Evolutionary conservation across 2,888 invertebrate species (phyloP).

Genomic region (Cephus nigrinus): DNA sequence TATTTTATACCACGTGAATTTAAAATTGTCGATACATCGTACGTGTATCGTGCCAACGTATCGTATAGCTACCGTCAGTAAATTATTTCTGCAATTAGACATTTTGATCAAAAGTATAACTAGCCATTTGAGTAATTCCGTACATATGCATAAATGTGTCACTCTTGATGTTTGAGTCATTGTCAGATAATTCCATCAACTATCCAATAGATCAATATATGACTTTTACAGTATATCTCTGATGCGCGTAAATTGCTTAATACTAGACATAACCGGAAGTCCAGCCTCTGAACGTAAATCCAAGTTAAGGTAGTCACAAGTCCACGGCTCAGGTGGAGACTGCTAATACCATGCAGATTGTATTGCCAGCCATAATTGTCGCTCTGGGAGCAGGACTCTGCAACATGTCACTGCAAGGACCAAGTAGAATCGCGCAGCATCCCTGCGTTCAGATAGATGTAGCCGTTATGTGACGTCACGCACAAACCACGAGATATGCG

Average conservation of each 20-base stretch:
- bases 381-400: slow-evolving; percentile 27
- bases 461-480: slow-evolving; percentile 34
- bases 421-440: slow-evolving; percentile 43
- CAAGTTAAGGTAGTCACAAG: slow-evolving; percentile 45
- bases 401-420: slow-evolving; percentile 37
- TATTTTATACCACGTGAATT: no score
- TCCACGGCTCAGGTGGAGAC: slow-evolving; percentile 20
- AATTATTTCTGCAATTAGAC: neutral
- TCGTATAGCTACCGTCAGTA: neutral
- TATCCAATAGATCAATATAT: neutral
- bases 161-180: neutral
- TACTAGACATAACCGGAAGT: neutral
- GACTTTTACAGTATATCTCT: neutral
- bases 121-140: neutral
- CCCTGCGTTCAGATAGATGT: slow-evolving; percentile 48
- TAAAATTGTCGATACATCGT: no score
- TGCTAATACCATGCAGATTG: slow-evolving; percentile 34
- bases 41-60: no score
- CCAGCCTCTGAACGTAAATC: slow-evolving; percentile 36
- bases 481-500: slow-evolving; percentile 41
- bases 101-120: neutral
- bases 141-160: neutral
- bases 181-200: neutral
- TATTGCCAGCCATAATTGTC: slow-evolving; percentile 45
- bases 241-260: neutral